Conservation (phyloP, 2,113 vertebrate genomes). For the Grantiella picta region DNA sequence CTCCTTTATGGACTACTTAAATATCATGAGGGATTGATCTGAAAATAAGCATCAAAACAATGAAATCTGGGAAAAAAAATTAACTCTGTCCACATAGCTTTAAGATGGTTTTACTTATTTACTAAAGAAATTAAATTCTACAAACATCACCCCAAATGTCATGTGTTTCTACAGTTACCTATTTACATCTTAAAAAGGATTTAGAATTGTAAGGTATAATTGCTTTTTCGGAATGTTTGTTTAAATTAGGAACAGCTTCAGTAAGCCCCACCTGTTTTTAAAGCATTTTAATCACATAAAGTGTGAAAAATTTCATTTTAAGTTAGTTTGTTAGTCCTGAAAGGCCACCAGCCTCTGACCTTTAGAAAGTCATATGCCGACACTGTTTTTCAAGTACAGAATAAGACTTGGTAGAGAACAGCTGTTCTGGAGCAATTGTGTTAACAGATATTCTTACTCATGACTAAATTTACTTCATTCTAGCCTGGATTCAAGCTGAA, state of each 20-base stretch:
- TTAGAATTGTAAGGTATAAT: neutral
- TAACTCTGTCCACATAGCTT: neutral
- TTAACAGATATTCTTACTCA: neutral
- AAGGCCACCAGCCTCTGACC: neutral
- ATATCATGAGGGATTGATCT: neutral
- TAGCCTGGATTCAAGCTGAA: neutral
- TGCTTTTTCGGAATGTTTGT: accelerated
- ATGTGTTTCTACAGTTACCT: neutral
- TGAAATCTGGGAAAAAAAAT: neutral
- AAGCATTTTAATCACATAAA: neutral
- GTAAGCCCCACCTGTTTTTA: neutral
- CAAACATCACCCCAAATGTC: neutral
- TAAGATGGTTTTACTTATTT: neutral
- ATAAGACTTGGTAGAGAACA: neutral
- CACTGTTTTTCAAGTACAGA: neutral
- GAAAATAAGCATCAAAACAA: neutral
- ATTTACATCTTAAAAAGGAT: neutral
- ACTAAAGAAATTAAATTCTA: neutral
- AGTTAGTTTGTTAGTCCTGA: neutral
- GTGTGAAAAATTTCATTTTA: neutral
- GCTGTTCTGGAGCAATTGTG: neutral
- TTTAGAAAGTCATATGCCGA: neutral
- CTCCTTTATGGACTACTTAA: neutral
- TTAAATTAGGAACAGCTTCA: neutral
- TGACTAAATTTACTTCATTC: neutral